Evolutionary conservation across 2,113 vertebrate genomes (phyloP).

Genomic region (Brevimyrus niger): DNA sequence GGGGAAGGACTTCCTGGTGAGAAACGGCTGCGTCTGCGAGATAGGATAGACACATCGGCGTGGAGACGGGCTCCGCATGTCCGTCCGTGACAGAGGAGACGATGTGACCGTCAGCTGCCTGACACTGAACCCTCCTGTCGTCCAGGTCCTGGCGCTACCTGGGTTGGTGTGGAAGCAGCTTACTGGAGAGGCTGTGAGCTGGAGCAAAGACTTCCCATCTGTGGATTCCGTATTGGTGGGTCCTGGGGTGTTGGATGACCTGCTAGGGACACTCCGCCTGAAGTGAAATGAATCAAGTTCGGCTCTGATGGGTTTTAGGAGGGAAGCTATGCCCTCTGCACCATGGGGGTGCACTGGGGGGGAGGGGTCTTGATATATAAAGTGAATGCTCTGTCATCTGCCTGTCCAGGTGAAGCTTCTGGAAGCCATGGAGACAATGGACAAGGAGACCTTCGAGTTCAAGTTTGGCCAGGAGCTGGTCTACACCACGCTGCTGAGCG

Average conservation of each 20-base stretch:
- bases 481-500: slow-evolving; percentile 84
- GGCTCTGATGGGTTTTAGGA: neutral
- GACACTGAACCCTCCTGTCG: neutral
- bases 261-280: neutral
- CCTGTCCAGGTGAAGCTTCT: slow-evolving; percentile 80
- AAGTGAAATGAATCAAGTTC: neutral
- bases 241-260: neutral
- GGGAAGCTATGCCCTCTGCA: neutral
- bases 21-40: slow-evolving; percentile 26
- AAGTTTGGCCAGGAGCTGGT: slow-evolving; percentile 90
- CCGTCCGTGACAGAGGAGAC: neutral
- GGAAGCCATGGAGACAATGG: slow-evolving; percentile 94
- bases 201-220: slow-evolving; percentile 89
- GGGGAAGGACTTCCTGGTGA: slow-evolving; percentile 94
- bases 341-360: too few relatives aligned
- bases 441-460: slow-evolving; percentile 89
- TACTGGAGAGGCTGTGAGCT: slow-evolving; percentile 84
- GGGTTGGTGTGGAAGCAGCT: slow-evolving; percentile 96
- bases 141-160: slow-evolving; percentile 85
- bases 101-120: neutral
- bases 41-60: neutral
- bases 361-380: neutral
- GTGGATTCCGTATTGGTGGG: slow-evolving; percentile 93
- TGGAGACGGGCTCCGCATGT: neutral
- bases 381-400: neutral